Evolutionary conservation across 1,140 invertebrate genomes (phyloP), one percentile per base, ranked within the genome.

Genomic region (Leptopilina boulardi): DNA sequence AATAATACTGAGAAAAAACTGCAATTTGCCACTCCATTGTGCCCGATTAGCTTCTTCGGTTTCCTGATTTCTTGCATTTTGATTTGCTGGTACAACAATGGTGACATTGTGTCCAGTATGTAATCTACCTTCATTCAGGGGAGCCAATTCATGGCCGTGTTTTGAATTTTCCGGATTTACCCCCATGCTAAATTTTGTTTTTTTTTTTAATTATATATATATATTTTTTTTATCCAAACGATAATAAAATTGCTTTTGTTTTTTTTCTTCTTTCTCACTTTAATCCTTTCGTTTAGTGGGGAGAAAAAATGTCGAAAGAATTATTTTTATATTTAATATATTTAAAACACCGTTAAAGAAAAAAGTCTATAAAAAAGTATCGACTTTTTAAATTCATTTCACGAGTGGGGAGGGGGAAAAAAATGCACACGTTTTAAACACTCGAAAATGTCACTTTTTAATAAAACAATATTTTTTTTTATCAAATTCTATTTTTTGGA

Each of bases 1-100:
- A 71, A 98, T 97, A 88, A 97, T 96, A 79, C 95, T 96, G 78
- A 98, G 93, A 90, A 98, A 96, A 89, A 97, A 98, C 90, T 98
- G 96, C 91, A 96, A 93, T 87, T 98, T 97, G 56, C 94, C 94
- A 56, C 94, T 94, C 95, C 95, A 96, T 77, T 94, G 94, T 3
- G 95, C 95, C 10, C 96, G 90, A 76, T 95, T 94, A 19, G 93
- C 92, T 73, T 91, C 88, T 3, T 91, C 92, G 0, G 89, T 87
- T 0, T 90, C 88, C n/a, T 91, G 74, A 82, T 85, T 26, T 89
- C 59, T 66, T 6, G 34, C 91, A 91, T 81, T 91, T 85, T 77
- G 92, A 90, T 10, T 91, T 86, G 84, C 91, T 83, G 77, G 85
- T 80, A 87, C 83, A 9, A 87, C 80, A 18, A 90, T 89, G 6